Conservation (phyloP, 1,140 invertebrate genomes). For the Pachypeltis micranthus region DNA sequence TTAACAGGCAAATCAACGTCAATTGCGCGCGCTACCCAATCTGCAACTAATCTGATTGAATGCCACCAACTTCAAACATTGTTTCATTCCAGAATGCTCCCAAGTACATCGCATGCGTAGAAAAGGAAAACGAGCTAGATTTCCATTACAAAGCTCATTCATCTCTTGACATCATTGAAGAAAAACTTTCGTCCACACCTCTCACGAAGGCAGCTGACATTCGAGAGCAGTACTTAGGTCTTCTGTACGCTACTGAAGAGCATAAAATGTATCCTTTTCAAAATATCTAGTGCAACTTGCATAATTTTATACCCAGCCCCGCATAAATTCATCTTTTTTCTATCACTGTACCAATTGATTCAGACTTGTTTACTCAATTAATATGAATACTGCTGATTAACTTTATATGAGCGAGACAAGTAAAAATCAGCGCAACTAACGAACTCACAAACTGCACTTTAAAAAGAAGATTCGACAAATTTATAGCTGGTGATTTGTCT, state of each 20-base stretch:
- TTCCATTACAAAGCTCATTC: slow-evolving; percentile 90
- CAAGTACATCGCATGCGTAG: slow-evolving; percentile 67
- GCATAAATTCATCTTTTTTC: too few species aligned
- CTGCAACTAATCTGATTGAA: not conserved
- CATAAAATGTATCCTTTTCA: slow-evolving; percentile 98
- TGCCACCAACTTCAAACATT: not conserved
- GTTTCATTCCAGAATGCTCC: slow-evolving; percentile 68
- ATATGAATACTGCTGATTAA: too few species aligned
- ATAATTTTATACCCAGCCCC: too few species aligned
- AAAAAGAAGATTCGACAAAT: too few species aligned
- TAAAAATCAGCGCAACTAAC: too few species aligned
- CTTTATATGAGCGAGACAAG: too few species aligned
- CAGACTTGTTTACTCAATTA: too few species aligned
- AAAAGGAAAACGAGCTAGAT: slow-evolving; percentile 63
- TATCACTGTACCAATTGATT: too few species aligned
- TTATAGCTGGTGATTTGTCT: too few species aligned
- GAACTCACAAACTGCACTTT: too few species aligned
- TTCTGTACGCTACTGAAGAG: slow-evolving; percentile 89
- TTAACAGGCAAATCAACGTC: not conserved
- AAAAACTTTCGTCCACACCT: slow-evolving; percentile 57
- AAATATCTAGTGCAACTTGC: too few species aligned
- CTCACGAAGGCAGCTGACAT: slow-evolving; percentile 54
- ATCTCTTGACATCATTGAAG: slow-evolving; percentile 86
- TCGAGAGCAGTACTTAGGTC: slow-evolving; percentile 79
- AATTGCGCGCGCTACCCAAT: not conserved